Evolutionary conservation across 2,888 invertebrate species (phyloP).

Genomic region (Byasa hedistus): DNA sequence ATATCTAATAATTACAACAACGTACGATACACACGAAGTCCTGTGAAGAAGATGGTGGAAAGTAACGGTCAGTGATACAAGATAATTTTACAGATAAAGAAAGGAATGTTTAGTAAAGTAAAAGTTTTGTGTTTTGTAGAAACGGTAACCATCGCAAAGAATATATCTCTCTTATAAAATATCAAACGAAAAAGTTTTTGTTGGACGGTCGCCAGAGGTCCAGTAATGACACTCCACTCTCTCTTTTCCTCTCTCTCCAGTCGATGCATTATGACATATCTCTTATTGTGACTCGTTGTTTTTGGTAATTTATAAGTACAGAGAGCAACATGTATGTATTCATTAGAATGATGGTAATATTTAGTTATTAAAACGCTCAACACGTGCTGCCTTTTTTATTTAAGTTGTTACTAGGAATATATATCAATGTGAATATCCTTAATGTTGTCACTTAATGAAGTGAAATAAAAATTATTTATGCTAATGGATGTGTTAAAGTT

Average conservation of each 20-base stretch:
- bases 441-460: too few relatives aligned
- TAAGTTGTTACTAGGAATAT: too few relatives aligned
- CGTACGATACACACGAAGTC: too few relatives aligned
- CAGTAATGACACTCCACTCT: slow-evolving; percentile 16
- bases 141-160: slow-evolving; percentile 1
- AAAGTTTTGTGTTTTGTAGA: background rate
- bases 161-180: slow-evolving; percentile 22
- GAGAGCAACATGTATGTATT: too few relatives aligned
- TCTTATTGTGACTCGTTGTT: background rate
- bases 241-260: slow-evolving; percentile 1
- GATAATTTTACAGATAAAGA: background rate
- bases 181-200: slow-evolving; percentile 22
- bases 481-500: too few relatives aligned
- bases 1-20: too few relatives aligned
- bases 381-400: too few relatives aligned
- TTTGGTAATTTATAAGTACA: background rate
- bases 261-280: slow-evolving; percentile 25
- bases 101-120: background rate
- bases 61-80: background rate
- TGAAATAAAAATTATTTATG: too few relatives aligned
- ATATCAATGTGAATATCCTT: too few relatives aligned
- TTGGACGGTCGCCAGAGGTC: slow-evolving; percentile 38
- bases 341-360: too few relatives aligned
- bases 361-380: too few relatives aligned
- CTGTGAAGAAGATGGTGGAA: too few relatives aligned